A percentile compares a stretch with the other conserved stretches of the same genome.
These are phyloP conservation scores for Metallyticus violacea DNA, from an alignment of 2,888 invertebrate species.

Conservation along the genomic window DNA sequence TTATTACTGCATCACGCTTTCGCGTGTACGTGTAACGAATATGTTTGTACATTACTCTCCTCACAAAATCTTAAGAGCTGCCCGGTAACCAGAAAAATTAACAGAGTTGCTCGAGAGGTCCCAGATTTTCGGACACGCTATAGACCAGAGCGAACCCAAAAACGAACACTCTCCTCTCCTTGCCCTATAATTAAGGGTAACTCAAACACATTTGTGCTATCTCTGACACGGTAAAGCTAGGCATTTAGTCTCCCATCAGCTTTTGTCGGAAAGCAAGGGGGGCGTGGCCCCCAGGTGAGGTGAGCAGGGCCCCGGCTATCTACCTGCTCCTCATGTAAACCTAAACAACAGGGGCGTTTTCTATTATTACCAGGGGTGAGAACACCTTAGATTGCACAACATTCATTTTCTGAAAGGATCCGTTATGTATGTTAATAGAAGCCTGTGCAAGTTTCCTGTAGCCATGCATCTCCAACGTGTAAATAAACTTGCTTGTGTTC, in stretches of 20 bases:
- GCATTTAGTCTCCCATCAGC: conserved; percentile 24
- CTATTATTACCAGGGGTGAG: background rate
- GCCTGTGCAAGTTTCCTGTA: background rate
- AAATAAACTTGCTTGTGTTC: too few species aligned
- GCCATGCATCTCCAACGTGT: too few species aligned
- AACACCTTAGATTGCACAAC: background rate
- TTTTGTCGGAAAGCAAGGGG: conserved; percentile 2
- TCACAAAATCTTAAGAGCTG: too few species aligned
- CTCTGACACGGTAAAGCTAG: conserved; percentile 29
- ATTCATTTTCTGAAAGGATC: background rate
- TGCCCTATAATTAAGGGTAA: conserved; percentile 33
- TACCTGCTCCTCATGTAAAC: background rate
- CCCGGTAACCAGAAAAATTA: too few species aligned
- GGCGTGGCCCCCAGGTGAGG: background rate
- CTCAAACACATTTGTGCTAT: conserved; percentile 33
- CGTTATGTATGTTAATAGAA: background rate
- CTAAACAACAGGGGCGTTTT: background rate
- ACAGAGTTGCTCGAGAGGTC: background rate
- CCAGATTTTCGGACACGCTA: background rate
- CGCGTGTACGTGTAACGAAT: too few species aligned
- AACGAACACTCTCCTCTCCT: background rate
- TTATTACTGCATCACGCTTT: too few species aligned
- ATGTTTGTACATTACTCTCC: too few species aligned
- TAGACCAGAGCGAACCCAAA: background rate
- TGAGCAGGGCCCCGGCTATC: background rate